Evolutionary conservation across 2,113 vertebrate species (phyloP).

Genomic region (Crotophaga sulcirostris): DNA sequence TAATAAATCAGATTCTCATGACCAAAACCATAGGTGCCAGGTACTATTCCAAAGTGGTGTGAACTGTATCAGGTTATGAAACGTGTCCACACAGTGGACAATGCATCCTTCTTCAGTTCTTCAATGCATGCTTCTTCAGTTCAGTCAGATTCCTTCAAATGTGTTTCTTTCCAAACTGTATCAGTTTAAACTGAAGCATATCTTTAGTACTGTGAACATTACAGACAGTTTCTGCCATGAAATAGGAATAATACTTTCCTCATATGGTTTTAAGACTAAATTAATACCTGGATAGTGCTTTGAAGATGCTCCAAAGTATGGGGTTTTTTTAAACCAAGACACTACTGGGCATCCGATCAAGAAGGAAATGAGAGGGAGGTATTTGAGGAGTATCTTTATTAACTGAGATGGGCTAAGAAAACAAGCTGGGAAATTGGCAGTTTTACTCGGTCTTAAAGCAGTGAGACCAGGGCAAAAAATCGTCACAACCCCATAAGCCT

Average conservation of each 20-base stretch:
- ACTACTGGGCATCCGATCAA: background rate
- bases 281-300: background rate
- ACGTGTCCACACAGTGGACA: rapidly evolving
- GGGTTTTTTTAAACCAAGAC: background rate
- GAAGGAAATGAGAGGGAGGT: background rate
- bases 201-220: background rate
- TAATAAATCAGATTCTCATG: background rate
- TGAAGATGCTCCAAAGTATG: background rate
- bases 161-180: background rate
- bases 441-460: background rate
- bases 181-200: background rate
- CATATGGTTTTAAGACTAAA: background rate
- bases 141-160: background rate
- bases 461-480: background rate
- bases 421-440: background rate
- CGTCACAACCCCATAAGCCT: background rate
- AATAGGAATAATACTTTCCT: background rate
- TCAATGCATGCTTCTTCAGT: background rate
- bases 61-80: background rate
- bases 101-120: background rate
- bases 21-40: background rate
- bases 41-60: background rate
- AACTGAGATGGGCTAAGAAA: background rate
- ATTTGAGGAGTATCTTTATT: background rate
- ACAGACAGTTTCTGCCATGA: background rate